Base-by-base conservation (phyloP, 2,797 vertebrate genomes). In the Alcedo quadribrachys region DNA sequence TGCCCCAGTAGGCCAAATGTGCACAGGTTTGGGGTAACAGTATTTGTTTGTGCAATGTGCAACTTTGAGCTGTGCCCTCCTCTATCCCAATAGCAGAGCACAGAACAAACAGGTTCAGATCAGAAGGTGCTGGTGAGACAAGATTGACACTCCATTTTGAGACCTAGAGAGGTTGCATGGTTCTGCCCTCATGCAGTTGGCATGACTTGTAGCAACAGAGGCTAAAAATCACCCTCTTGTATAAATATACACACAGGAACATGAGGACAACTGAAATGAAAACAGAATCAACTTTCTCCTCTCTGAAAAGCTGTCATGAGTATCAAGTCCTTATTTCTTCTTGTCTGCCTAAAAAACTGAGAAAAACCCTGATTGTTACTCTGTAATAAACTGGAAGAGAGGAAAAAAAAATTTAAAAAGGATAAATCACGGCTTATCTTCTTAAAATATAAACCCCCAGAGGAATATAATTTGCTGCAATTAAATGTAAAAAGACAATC, bases 401-500 rank as follows among this genome's bases (percentile, higher is more conserved):
- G 19, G 2, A 1, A 2, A 25, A 43, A 58, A 51, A 18, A 40
- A 6, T 15, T 37, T 37, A 6, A 25, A 9, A 14, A 3, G 16
- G 15, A 62, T 43, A 82, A 71, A 80, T 66, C 62, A 58, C 61
- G 75, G 61, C 53, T 91, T 86, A 87, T 68, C 83, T 80, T 55
- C 74, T 89, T 93, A 86, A 93, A 92, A 83, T 67, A 79, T 30
- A 93, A 92, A 40, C 17, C 33, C 66, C 76, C 66, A 57, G 60
- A 88, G 85, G 77, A 76, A 58, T 58, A 93, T 51, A 81, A 93
- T 92, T 93, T 91, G 51, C 45, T 92, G 58, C 84, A 93, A 93
- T 85, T 96, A 91, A 93, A 90, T 46, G 78, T 53, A 74, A 81
- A 91, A 92, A 77, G 68, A 25, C 81, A 96, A 84, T 94, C 82